Base-by-base conservation (phyloP, 2,888 invertebrate species). In the Glyphotaelius pellucidus region DNA sequence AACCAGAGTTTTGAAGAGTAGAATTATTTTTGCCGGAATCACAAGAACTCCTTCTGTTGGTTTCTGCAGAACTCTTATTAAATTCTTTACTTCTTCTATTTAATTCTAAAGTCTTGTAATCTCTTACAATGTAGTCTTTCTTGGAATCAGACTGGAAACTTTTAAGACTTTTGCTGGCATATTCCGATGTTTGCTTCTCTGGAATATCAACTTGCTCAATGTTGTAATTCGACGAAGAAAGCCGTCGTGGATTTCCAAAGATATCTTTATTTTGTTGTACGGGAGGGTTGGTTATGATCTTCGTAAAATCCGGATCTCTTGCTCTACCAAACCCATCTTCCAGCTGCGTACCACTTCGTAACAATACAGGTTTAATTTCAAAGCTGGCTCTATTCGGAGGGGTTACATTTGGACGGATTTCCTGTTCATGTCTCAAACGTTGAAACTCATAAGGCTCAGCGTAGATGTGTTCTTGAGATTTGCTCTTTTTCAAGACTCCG, bases 381-480 rank as follows among this genome's bases (percentile, higher is more conserved):
- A 86, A 15, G 86, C 42, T 67, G 67, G 67, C 7, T 67, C 67
- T 67, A 67, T 25, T 32, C 4, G 81, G 81, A 19, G 81, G 81
- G 31, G 19, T 81, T 25, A 67, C 25, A 25, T 67, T 67, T 7
- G 67, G 67, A 67, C 67, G 67, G 67, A 67, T 67, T 67, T 67
- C 67, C 19, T 81, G 79, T 38, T 35, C 80, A 19, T 80, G 25
- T 91, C 15, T 5, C n/a, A 31, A 86, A n/a, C 32, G 83, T 52
- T 81, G 32, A 47, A 92, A 85, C 47, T 95, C 94, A 94, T 95
- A 97, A 0, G 97, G 97, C 93, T 97, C 97, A 93, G 97, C 97
- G 94, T 97, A 97, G 42, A 97, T 96, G 93, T 97, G 97, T 93
- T 97, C 97, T 47, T 96, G 94, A 67, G 94, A 94, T 80, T 94